These are phyloP conservation scores for Thereva unica DNA, from an alignment of 2,888 invertebrate species.

Conservation along the genomic window DNA sequence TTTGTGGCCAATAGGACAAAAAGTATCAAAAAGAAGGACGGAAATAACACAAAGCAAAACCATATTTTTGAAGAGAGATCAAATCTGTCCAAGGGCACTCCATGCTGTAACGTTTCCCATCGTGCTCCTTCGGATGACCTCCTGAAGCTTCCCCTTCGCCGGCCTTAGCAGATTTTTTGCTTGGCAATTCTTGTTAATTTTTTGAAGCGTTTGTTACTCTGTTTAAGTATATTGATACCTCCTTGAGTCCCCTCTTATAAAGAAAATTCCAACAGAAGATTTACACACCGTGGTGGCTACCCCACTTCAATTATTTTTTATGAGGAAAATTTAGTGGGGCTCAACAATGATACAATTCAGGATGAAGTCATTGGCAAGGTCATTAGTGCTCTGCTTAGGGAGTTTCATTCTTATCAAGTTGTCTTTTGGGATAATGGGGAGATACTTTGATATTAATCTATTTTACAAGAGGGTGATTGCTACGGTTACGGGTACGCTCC, in stretches of 20 bases:
- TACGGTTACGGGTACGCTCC: too few relatives aligned
- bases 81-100: conserved; percentile 14
- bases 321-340: conserved; percentile 17
- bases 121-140: conserved; percentile 1
- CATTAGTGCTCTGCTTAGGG: conserved; percentile 25
- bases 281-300: background rate
- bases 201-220: too few relatives aligned
- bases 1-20: conserved; percentile 7
- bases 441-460: too few relatives aligned
- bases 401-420: conserved; percentile 2
- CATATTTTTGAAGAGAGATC: conserved; percentile 27
- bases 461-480: too few relatives aligned
- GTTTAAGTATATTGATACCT: conserved; percentile 19
- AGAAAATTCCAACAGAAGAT: conserved; percentile 24
- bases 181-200: too few relatives aligned
- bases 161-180: too few relatives aligned
- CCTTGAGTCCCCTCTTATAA: conserved; percentile 7
- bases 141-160: conserved; percentile 3
- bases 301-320: conserved; percentile 33
- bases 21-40: background rate
- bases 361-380: conserved; percentile 7
- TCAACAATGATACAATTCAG: conserved; percentile 13
- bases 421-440: too few relatives aligned
- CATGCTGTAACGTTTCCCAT: conserved; percentile 17
- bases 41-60: conserved; percentile 7